phyloP scores from a whole-genome alignment of 1,140 invertebrate genomes.

The Aphelinus certus region DNA sequence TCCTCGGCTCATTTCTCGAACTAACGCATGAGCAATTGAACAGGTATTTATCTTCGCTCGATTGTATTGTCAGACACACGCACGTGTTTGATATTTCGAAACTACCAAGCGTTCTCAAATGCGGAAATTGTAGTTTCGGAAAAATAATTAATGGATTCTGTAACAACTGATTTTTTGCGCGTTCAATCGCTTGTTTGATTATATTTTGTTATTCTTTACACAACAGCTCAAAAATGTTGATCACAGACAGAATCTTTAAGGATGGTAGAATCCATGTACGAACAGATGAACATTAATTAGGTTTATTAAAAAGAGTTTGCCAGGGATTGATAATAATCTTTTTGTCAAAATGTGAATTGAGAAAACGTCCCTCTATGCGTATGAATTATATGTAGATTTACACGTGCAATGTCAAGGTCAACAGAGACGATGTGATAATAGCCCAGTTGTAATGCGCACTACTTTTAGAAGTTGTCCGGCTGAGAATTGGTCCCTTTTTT shows the following conservation, averaged over 20 bases:
- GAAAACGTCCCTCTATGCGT: too few species aligned
- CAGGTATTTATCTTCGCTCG: slow-evolving; percentile 1
- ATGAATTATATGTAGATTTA: not conserved
- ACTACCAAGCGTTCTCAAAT: too few species aligned
- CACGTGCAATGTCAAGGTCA: slow-evolving; percentile 34
- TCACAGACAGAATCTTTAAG: not conserved
- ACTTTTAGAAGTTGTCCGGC: slow-evolving; percentile 23
- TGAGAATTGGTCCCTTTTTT: slow-evolving; percentile 24
- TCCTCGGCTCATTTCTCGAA: not conserved
- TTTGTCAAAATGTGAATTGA: too few species aligned
- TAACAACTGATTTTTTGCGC: not conserved
- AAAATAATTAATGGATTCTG: too few species aligned
- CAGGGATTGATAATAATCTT: too few species aligned
- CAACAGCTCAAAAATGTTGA: too few species aligned
- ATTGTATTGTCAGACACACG: too few species aligned
- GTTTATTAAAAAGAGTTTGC: not conserved
- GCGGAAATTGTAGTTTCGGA: too few species aligned
- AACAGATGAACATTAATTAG: not conserved
- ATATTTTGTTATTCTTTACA: not conserved
- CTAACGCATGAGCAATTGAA: not conserved
- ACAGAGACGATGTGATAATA: not conserved
- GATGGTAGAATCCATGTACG: not conserved
- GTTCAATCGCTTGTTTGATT: not conserved
- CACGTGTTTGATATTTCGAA: too few species aligned
- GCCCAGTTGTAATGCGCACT: slow-evolving; percentile 17